These are phyloP conservation scores for Hapalemur alaotrensis DNA, from an alignment of 2,797 vertebrate genomes.

Conservation along the genomic window DNA sequence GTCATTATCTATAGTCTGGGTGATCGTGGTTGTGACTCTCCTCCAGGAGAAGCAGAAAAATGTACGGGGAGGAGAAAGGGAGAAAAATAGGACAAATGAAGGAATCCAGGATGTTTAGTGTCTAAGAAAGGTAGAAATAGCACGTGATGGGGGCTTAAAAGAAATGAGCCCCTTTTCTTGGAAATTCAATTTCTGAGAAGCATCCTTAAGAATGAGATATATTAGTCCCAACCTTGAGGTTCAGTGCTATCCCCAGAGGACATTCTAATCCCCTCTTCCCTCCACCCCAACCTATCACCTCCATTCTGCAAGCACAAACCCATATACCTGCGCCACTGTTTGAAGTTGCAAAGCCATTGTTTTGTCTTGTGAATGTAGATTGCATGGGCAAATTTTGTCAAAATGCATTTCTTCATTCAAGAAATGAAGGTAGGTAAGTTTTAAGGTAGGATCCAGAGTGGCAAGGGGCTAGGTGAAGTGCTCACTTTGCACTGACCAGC, in stretches of 20 bases:
- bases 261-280: neutral
- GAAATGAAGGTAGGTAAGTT: neutral
- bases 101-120: neutral
- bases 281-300: neutral
- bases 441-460: neutral
- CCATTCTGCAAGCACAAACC: neutral
- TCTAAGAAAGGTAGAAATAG: neutral
- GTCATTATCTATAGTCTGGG: neutral
- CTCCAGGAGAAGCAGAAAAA: neutral
- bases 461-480: neutral
- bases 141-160: neutral
- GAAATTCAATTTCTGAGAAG: neutral
- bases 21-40: neutral
- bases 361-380: slow-evolving; percentile 11
- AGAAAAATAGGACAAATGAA: neutral
- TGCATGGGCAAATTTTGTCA: neutral
- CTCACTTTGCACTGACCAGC: neutral
- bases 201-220: neutral
- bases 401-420: neutral
- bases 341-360: neutral
- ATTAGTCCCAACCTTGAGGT: neutral
- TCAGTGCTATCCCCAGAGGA: neutral
- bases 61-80: neutral
- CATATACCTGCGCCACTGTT: neutral
- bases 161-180: neutral